Percentiles rank a stretch among this genome's conserved stretches.
phyloP scores from a whole-genome alignment of 2,888 invertebrate genomes.

The Macroteleia sp. region DNA sequence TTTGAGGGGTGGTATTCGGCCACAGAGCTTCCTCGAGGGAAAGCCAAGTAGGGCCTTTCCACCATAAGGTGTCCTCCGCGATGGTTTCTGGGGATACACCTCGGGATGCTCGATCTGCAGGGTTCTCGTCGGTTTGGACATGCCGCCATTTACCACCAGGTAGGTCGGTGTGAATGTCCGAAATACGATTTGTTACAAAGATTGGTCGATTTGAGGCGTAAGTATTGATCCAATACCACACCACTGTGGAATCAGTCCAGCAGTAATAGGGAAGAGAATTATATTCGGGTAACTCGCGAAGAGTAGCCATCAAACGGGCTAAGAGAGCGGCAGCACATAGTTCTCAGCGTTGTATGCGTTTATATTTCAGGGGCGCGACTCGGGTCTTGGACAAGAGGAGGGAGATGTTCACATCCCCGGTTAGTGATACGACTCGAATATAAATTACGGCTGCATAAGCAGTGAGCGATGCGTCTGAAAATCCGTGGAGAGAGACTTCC shows the following conservation, averaged over 20 bases:
- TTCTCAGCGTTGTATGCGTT: constrained; percentile 5
- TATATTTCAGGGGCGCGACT: too few species aligned
- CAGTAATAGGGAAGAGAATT: neutral
- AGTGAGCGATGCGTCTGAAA: too few species aligned
- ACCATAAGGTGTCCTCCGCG: neutral
- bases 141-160: constrained; percentile 23
- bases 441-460: too few species aligned
- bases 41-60: constrained; percentile 8
- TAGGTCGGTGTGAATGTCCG: constrained; percentile 1
- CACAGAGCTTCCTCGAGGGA: too few species aligned
- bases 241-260: constrained; percentile 27
- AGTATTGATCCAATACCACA: constrained; percentile 3
- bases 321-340: constrained; percentile 1
- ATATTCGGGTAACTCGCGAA: neutral
- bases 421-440: too few species aligned
- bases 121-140: neutral
- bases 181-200: constrained; percentile 6
- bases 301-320: neutral
- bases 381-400: too few species aligned
- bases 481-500: neutral
- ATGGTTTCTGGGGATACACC: neutral
- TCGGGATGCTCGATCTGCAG: constrained; percentile 18
- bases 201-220: neutral
- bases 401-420: too few species aligned
- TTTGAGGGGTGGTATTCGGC: too few species aligned